Evolutionary conservation across 2,888 invertebrate species (phyloP).

Genomic region (Tenodera sinensis): DNA sequence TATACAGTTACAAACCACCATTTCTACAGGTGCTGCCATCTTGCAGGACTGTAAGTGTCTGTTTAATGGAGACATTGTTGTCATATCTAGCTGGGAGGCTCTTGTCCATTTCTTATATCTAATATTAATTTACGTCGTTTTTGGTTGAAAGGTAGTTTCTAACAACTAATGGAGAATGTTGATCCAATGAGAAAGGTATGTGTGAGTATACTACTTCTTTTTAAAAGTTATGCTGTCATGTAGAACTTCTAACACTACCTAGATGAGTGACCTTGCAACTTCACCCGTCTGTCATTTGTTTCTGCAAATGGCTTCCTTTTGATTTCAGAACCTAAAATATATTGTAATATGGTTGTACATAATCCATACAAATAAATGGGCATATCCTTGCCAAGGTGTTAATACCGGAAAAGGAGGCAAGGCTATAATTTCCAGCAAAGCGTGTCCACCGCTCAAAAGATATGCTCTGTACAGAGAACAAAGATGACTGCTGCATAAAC

Average conservation of each 20-base stretch:
- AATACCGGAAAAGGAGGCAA: background rate
- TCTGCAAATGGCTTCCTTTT: conserved; percentile 29
- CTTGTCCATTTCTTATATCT: conserved; percentile 14
- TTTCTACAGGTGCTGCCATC: background rate
- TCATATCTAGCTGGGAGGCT: conserved; percentile 31
- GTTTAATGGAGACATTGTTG: conserved; percentile 32
- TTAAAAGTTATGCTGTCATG: background rate
- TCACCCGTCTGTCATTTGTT: conserved; percentile 32
- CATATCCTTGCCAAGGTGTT: background rate
- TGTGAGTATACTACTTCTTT: background rate
- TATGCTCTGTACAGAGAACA: background rate
- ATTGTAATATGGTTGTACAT: background rate
- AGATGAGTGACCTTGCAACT: conserved; percentile 34
- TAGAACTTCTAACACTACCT: background rate
- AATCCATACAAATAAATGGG: background rate
- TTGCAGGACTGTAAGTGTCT: conserved; percentile 8
- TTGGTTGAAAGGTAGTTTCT: background rate
- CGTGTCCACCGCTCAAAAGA: background rate
- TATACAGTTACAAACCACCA: background rate
- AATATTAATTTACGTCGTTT: conserved; percentile 2
- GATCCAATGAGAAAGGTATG: conserved; percentile 4
- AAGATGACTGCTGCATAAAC: background rate
- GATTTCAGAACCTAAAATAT: conserved; percentile 3
- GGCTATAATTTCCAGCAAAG: background rate
- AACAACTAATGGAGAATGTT: background rate